Evolutionary conservation across 1,140 invertebrate genomes (phyloP), one percentile per base, ranked within the genome.

Genomic region (Daktulosphaira vitifoliae): DNA sequence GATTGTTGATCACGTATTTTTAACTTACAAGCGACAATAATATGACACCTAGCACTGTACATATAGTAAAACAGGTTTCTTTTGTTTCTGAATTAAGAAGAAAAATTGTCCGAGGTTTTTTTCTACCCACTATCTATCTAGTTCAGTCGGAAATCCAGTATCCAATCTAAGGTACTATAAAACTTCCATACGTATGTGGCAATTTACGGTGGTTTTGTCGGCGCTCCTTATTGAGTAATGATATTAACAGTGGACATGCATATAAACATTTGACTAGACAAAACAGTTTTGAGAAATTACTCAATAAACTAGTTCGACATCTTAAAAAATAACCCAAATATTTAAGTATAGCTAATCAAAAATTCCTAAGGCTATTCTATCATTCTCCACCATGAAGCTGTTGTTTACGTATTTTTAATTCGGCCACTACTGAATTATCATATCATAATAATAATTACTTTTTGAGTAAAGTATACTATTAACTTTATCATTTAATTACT

Each of bases 31-130:
- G 42, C 53, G 42, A 56, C n/a, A 44, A 56, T 56, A 56, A 56
- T 56, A 44, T 44, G 53, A 56, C 53, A 56, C 53, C 53, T 56
- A 22, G 3, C n/a, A 44, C 33, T 20, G 18, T 23, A 39, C 53
- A 42, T 16, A 15, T 16, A 33, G n/a, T 44, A 44, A n/a, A 56
- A 56, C 53, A 44, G 53, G 53, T 56, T 56, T 56, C 52, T 54
- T 56, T 56, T 65, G 59, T 65, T 50, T 49, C 49, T 2, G 42
- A 16, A 50, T 65, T 49, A 15, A 46, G 23, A 11, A 37, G 56
- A 33, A 46, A 18, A 48, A 37, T 13, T 50, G 42, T 44, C 53
- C 38, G 3, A 9, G 5, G 5, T 33, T 33, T 6, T 33, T 13
- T 26, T 18, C 22, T 29, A 38, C n/a, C n/a, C n/a, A n/a, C n/a